Evolutionary conservation across 2,888 invertebrate genomes (phyloP).

Genomic region (Molorchus minor): DNA sequence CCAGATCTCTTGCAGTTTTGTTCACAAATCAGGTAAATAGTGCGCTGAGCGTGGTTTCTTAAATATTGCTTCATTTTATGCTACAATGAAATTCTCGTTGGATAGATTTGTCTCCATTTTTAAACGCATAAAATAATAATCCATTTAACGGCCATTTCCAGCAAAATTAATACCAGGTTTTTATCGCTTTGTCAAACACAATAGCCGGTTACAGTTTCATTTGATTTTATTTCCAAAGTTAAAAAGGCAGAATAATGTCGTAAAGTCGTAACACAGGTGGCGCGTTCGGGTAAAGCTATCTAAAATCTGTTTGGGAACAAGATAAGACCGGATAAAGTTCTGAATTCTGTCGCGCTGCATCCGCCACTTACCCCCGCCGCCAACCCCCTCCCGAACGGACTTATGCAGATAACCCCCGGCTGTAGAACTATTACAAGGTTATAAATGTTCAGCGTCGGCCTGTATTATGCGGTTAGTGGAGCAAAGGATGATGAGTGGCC

Average conservation of each 20-base stretch:
- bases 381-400: background rate
- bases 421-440: conserved; percentile 14
- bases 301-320: conserved; percentile 40
- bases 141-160: no score
- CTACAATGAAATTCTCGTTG: no score
- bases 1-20: no score
- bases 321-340: conserved; percentile 35
- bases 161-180: no score
- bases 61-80: no score
- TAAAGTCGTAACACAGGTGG: conserved; percentile 22
- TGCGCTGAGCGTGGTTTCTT: no score
- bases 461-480: conserved; percentile 9
- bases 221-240: conserved; percentile 11
- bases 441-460: conserved; percentile 11
- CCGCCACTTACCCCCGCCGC: conserved; percentile 13
- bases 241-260: conserved; percentile 14
- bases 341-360: conserved; percentile 33
- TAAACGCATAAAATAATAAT: no score
- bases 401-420: conserved; percentile 20
- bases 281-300: conserved; percentile 12
- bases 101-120: no score
- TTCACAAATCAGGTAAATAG: no score
- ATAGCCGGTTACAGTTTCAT: background rate
- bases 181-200: background rate
- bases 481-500: conserved; percentile 14